Base-by-base conservation (phyloP, 1,140 invertebrate genomes). In the Elysia chlorotica region DNA sequence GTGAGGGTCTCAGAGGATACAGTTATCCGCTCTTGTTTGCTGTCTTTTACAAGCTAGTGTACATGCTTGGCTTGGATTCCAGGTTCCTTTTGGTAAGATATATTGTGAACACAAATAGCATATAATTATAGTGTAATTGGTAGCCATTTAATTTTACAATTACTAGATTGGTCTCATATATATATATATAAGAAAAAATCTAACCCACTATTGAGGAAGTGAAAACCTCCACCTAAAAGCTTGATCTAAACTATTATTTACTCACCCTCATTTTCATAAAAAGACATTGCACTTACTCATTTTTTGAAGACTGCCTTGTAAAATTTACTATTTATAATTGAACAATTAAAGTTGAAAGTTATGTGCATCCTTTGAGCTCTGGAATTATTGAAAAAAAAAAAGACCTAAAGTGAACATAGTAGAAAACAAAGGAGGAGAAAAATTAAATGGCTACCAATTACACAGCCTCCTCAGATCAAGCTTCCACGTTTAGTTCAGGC, bases 401-500 rank as follows among this genome's bases (percentile, higher is more conserved):
- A n/a, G n/a, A n/a, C n/a, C n/a, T n/a, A n/a, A n/a, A n/a, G n/a
- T n/a, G n/a, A n/a, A n/a, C n/a, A n/a, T n/a, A n/a, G n/a, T n/a
- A n/a, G n/a, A n/a, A n/a, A n/a, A n/a, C n/a, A n/a, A n/a, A n/a
- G n/a, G n/a, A n/a, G n/a, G n/a, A n/a, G n/a, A n/a, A n/a, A n/a
- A n/a, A n/a, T n/a, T n/a, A n/a, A n/a, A n/a, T n/a, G n/a, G n/a
- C n/a, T n/a, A n/a, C n/a, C n/a, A n/a, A n/a, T n/a, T n/a, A n/a
- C n/a, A n/a, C n/a, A n/a, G n/a, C n/a, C n/a, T n/a, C n/a, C n/a
- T n/a, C 83, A 93, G 92, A 89, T 92, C 31, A 83, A 91, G 36
- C 41, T 91, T 48, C 95, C 95, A 25, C 89, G 94, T 71, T 81
- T 97, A 23, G 83, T 95, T 0, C 95, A 97, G 90, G 93, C 92